These are phyloP conservation scores for Anarhynchus alexandrinus DNA, from an alignment of 2,113 vertebrate species.

Conservation along the genomic window DNA sequence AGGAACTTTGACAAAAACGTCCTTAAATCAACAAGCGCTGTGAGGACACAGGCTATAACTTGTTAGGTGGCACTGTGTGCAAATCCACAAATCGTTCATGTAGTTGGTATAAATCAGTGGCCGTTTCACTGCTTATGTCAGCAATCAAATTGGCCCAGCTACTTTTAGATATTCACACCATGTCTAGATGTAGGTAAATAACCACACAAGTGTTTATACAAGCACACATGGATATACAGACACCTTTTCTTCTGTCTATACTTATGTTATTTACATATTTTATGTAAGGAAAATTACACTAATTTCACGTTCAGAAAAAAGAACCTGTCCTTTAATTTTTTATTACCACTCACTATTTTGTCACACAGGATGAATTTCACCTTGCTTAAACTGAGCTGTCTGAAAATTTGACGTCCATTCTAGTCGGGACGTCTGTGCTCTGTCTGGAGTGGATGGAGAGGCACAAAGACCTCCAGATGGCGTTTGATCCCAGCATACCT, in stretches of 20 bases:
- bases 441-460: background rate
- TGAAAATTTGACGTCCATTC: background rate
- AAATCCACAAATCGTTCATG: rapidly evolving
- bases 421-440: background rate
- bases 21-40: background rate
- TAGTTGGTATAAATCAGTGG: background rate
- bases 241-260: background rate
- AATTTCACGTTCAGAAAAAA: background rate
- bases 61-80: background rate
- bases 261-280: background rate
- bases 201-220: background rate
- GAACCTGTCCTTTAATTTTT: background rate
- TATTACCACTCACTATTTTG: background rate
- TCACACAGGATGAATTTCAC: background rate
- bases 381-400: background rate
- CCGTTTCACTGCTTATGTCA: background rate
- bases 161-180: background rate
- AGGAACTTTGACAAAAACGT: background rate
- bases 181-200: background rate
- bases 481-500: background rate
- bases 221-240: background rate
- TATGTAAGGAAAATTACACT: background rate
- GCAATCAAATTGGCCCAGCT: background rate
- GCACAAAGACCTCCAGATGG: background rate
- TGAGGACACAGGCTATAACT: background rate